These are phyloP conservation scores for Porites evermanni DNA, from an alignment of 92 coral and sea anemone genomes.

Conservation along the genomic window DNA sequence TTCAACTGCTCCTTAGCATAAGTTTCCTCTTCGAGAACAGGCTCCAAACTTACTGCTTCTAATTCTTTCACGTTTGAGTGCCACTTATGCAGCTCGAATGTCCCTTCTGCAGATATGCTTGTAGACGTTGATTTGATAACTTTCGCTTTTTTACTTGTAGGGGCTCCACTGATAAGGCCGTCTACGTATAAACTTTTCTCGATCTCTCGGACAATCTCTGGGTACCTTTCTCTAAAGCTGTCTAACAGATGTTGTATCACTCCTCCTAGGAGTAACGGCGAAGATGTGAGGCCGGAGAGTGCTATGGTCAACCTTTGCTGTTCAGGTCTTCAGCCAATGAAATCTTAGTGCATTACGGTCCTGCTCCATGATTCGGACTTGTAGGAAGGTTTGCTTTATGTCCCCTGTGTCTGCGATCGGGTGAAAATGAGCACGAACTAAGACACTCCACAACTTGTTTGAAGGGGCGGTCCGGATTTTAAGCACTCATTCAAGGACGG, in stretches of 20 bases:
- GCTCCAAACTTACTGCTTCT: no score
- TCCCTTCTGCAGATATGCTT: no score
- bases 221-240: background rate
- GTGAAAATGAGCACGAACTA: slow-evolving; percentile 37
- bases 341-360: slow-evolving; percentile 39
- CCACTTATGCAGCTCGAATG: no score
- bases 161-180: no score
- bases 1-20: no score
- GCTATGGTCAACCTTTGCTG: background rate
- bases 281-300: background rate
- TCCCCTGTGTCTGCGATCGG: slow-evolving; percentile 46
- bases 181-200: no score
- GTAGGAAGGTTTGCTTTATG: slow-evolving; percentile 52
- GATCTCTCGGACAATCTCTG: no score
- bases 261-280: no score
- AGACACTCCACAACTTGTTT: slow-evolving; percentile 61
- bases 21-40: no score
- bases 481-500: slow-evolving; percentile 18
- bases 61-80: no score
- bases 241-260: background rate
- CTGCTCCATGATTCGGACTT: slow-evolving; percentile 33
- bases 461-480: slow-evolving; percentile 31
- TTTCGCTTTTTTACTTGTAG: no score
- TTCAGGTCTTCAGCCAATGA: slow-evolving; percentile 7
- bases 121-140: no score